Evolutionary conservation across 2,113 vertebrate genomes (phyloP).

Genomic region (Pterophyllum scalare): DNA sequence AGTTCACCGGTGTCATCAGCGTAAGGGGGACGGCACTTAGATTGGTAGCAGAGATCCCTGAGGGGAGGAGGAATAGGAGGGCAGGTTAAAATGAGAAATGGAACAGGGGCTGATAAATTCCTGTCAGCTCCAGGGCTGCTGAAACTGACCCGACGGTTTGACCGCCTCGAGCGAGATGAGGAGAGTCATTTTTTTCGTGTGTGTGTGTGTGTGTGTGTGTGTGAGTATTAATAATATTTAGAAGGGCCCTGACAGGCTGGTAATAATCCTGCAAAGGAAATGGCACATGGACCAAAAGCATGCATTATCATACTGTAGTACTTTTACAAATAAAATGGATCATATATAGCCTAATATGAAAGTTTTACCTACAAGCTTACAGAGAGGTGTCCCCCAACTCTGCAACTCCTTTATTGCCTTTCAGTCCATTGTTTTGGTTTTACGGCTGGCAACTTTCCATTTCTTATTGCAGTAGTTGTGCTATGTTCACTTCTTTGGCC

Average conservation of each 20-base stretch:
- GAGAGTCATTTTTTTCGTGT: not conserved
- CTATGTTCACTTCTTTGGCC: not conserved
- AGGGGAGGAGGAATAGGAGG: not conserved
- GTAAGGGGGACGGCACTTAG: conserved; percentile 16
- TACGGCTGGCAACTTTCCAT: accelerated
- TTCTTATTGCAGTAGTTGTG: not conserved
- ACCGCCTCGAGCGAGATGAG: not conserved
- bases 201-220: not conserved
- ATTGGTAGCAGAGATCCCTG: not conserved
- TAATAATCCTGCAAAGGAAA: not conserved
- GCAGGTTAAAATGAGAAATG: conserved; percentile 4
- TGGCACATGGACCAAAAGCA: not conserved
- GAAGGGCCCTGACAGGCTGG: not conserved
- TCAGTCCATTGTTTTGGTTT: not conserved
- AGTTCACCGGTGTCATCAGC: conserved; percentile 11
- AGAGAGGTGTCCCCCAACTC: too few relatives aligned
- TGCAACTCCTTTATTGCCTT: not conserved
- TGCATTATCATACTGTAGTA: not conserved
- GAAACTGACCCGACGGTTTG: not conserved
- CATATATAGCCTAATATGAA: not conserved
- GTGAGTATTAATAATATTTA: not conserved
- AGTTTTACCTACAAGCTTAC: not conserved
- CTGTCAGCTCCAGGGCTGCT: not conserved
- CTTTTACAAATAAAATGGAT: not conserved
- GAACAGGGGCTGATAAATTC: conserved; percentile 19